Evolutionary conservation across 2,797 vertebrate species (phyloP).

Genomic region (Sebastes cheni): DNA sequence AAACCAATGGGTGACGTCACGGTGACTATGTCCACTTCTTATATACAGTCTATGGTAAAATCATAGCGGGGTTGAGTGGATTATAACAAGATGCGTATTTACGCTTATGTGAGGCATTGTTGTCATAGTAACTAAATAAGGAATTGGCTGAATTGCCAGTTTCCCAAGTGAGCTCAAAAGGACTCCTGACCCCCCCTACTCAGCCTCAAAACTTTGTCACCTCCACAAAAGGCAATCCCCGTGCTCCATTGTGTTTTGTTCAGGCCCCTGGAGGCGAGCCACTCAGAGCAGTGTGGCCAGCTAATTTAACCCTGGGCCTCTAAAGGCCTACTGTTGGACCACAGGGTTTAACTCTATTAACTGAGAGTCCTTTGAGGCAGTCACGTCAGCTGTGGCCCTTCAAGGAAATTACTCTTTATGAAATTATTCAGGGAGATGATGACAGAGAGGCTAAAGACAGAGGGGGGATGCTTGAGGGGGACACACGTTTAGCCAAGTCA

Average conservation of each 20-base stretch:
- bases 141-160: slow-evolving; percentile 51
- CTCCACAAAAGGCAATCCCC: slow-evolving; percentile 64
- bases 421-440: slow-evolving; percentile 31
- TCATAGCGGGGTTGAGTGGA: slow-evolving; percentile 5
- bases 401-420: slow-evolving; percentile 36
- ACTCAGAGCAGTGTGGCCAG: slow-evolving; percentile 16
- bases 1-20: too few species aligned
- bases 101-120: slow-evolving; percentile 13
- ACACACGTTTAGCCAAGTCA: not conserved
- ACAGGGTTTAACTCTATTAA: slow-evolving; percentile 64
- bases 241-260: slow-evolving; percentile 60
- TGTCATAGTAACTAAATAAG: slow-evolving; percentile 41
- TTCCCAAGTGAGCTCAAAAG: slow-evolving; percentile 61
- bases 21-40: too few species aligned
- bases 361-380: slow-evolving; percentile 46
- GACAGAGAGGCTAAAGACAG: slow-evolving; percentile 11
- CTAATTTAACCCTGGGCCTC: slow-evolving; percentile 57
- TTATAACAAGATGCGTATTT: slow-evolving; percentile 40
- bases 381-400: slow-evolving; percentile 38
- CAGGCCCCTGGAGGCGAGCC: slow-evolving; percentile 43
- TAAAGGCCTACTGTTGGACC: slow-evolving; percentile 45
- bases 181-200: slow-evolving; percentile 28
- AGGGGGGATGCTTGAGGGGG: accelerated
- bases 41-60: not conserved
- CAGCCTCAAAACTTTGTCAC: slow-evolving; percentile 58